A percentile compares a stretch with the other conserved stretches of the same genome.
These are phyloP conservation scores for Pachliopta kotzebuea DNA, from an alignment of 2,888 invertebrate genomes.

Conservation along the genomic window DNA sequence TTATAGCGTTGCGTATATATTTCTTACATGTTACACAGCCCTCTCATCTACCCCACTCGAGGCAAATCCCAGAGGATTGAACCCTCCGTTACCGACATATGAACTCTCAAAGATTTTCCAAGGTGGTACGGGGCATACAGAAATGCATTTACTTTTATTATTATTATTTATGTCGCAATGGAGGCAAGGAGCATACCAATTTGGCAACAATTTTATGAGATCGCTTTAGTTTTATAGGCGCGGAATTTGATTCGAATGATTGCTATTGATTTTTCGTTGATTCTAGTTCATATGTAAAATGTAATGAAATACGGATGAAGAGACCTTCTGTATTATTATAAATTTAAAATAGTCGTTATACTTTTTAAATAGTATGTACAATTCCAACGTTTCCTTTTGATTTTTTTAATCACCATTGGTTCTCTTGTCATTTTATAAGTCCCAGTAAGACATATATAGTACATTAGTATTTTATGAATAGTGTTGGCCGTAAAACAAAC, in stretches of 20 bases:
- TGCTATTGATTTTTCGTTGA: conserved; percentile 52
- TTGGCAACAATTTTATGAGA: conserved; percentile 63
- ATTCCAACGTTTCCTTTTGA: too few species aligned
- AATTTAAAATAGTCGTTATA: too few species aligned
- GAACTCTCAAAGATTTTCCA: conserved; percentile 58
- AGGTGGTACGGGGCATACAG: conserved; percentile 49
- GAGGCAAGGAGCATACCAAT: conserved; percentile 62
- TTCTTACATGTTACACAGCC: conserved; percentile 50
- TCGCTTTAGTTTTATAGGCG: conserved; percentile 66
- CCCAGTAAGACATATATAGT: too few species aligned
- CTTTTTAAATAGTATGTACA: too few species aligned
- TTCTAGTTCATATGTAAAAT: background rate
- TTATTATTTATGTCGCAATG: conserved; percentile 62
- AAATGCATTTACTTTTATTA: conserved; percentile 64
- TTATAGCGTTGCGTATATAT: conserved; percentile 61
- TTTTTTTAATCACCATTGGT: too few species aligned
- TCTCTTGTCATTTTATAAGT: too few species aligned
- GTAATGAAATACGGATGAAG: background rate
- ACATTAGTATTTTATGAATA: too few species aligned
- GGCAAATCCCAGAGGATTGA: conserved; percentile 52
- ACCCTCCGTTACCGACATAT: conserved; percentile 49
- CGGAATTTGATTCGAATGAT: conserved; percentile 69
- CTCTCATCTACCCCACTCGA: conserved; percentile 42
- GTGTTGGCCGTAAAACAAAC: too few species aligned
- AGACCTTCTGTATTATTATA: too few species aligned